Conservation (phyloP, 2,888 invertebrate genomes). For the Apamea sordens region DNA sequence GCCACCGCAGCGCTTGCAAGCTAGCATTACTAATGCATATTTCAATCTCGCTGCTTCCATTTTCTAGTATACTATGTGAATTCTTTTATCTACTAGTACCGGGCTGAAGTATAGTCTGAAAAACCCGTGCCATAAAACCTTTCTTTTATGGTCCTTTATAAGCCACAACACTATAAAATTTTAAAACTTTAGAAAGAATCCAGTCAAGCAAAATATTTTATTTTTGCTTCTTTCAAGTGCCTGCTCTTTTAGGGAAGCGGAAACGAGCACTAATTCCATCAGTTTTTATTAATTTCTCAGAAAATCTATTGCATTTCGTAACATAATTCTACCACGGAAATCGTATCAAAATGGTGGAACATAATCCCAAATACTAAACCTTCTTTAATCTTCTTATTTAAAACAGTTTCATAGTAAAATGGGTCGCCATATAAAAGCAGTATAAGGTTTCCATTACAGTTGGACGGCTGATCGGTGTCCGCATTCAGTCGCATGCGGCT, state of each 20-base stretch:
- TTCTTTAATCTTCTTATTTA: slow-evolving; percentile 39
- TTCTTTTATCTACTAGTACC: not conserved
- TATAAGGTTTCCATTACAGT: slow-evolving; percentile 64
- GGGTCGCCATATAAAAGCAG: slow-evolving; percentile 55
- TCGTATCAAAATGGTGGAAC: slow-evolving; percentile 39
- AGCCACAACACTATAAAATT: not conserved
- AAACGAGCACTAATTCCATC: not conserved
- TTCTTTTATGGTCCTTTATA: slow-evolving; percentile 1
- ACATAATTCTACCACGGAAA: slow-evolving; percentile 43
- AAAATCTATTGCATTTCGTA: slow-evolving; percentile 4
- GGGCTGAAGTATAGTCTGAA: slow-evolving; percentile 11
- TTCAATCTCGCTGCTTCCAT: slow-evolving; percentile 34
- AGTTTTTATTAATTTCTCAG: slow-evolving; percentile 25
- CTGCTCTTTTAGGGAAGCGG: not conserved
- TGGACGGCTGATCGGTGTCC: slow-evolving; percentile 38
- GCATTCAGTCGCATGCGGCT: slow-evolving; percentile 43
- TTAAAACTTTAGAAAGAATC: not conserved
- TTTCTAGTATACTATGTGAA: not conserved
- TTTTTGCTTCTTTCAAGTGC: not conserved
- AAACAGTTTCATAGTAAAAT: slow-evolving; percentile 46
- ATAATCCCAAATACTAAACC: slow-evolving; percentile 11
- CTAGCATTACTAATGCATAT: slow-evolving; percentile 48
- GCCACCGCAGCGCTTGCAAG: slow-evolving; percentile 8
- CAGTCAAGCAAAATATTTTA: not conserved
- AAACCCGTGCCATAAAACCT: slow-evolving; percentile 2